Evolutionary conservation across 2,888 invertebrate species (phyloP).

Genomic region (Epinotia brunnichana): DNA sequence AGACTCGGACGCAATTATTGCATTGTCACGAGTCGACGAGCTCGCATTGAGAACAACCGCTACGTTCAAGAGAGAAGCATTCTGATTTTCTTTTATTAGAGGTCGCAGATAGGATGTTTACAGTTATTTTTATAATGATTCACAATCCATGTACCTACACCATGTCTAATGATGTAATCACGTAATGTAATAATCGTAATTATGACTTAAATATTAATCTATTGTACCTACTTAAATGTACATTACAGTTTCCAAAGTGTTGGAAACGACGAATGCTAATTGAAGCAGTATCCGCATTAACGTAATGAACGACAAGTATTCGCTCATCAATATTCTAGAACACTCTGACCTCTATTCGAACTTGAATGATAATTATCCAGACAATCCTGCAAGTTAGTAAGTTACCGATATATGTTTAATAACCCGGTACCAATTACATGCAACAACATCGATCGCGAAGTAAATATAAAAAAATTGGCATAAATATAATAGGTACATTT

Average conservation of each 20-base stretch:
- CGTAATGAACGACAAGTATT: constrained; percentile 5
- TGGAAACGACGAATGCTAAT: constrained; percentile 1
- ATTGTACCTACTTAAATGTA: neutral
- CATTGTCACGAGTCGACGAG: constrained; percentile 9
- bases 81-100: neutral
- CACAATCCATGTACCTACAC: neutral
- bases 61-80: constrained; percentile 1
- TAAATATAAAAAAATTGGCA: neutral
- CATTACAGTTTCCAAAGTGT: neutral
- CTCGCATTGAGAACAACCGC: constrained; percentile 2
- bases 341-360: constrained; percentile 31
- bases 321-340: constrained; percentile 39
- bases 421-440: neutral
- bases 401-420: neutral
- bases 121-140: neutral
- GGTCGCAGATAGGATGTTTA: neutral
- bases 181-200: neutral
- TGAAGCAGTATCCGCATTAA: constrained; percentile 9
- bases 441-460: constrained; percentile 6
- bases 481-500: neutral
- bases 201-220: neutral
- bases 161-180: neutral
- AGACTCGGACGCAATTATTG: neutral
- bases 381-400: constrained; percentile 5
- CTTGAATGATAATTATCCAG: constrained; percentile 34